Evolutionary conservation across 2,113 vertebrate species (phyloP).

Genomic region (Electrona antarctica): DNA sequence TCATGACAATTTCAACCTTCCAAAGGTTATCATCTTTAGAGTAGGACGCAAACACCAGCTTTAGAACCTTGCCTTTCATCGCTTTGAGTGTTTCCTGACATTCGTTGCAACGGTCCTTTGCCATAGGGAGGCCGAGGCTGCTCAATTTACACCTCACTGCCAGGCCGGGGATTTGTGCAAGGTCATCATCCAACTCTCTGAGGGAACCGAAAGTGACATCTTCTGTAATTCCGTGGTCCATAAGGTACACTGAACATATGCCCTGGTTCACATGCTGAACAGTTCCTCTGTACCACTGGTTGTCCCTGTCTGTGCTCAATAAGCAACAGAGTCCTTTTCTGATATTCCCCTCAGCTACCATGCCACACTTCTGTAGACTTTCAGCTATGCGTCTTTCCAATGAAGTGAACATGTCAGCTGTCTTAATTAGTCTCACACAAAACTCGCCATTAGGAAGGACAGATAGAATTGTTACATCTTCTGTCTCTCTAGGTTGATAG

Average conservation of each 20-base stretch:
- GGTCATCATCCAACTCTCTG: conserved; percentile 44
- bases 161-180: conserved; percentile 71
- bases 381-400: conserved; percentile 64
- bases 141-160: conserved; percentile 78
- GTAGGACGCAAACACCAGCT: conserved; percentile 74
- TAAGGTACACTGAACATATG: conserved; percentile 71
- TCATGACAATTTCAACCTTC: conserved; percentile 80
- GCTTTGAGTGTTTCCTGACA: conserved; percentile 47
- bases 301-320: conserved; percentile 63
- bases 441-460: conserved; percentile 73
- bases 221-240: conserved; percentile 77
- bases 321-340: conserved; percentile 78
- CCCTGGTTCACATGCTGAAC: conserved; percentile 61
- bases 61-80: conserved; percentile 67
- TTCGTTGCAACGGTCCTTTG: conserved; percentile 23
- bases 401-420: conserved; percentile 38
- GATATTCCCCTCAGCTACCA: conserved; percentile 60
- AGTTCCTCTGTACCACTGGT: conserved; percentile 75
- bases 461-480: conserved; percentile 69
- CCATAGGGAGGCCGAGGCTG: conserved; percentile 51
- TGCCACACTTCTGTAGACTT: conserved; percentile 48
- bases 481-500: conserved; percentile 68
- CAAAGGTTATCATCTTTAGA: conserved; percentile 65
- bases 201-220: conserved; percentile 61
- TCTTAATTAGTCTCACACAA: conserved; percentile 74